Evolutionary conservation across 1,140 invertebrate species (phyloP).

Genomic region (Euglossa dilemma): DNA sequence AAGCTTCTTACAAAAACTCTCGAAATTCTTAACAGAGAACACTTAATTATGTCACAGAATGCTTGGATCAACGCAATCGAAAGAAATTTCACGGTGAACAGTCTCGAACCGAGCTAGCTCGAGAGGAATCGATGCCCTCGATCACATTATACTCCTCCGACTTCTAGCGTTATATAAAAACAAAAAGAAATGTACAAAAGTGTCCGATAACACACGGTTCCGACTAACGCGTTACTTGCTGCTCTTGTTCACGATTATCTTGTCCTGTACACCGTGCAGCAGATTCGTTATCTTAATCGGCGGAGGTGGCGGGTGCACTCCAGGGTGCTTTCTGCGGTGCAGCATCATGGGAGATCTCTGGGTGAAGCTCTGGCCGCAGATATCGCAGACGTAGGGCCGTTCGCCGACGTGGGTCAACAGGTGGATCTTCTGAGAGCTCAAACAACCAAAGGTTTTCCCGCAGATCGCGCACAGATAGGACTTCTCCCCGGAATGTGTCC

Average conservation of each 20-base stretch:
- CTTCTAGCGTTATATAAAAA: not conserved
- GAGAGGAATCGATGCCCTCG: not conserved
- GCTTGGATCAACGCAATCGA: not conserved
- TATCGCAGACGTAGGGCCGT: constrained; percentile 83
- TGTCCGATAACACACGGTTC: not conserved
- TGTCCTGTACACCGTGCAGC: constrained; percentile 75
- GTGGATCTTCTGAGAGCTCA: constrained; percentile 80
- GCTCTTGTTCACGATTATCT: constrained; percentile 73
- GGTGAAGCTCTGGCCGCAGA: constrained; percentile 81
- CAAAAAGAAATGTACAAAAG: constrained; percentile 1
- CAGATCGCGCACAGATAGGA: constrained; percentile 85
- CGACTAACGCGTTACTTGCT: constrained; percentile 43
- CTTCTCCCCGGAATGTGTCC: constrained; percentile 87
- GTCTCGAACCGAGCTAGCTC: not conserved
- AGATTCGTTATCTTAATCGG: constrained; percentile 78
- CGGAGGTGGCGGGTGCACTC: constrained; percentile 77
- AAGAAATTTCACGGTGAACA: not conserved
- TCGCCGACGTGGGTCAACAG: constrained; percentile 81
- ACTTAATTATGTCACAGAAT: constrained; percentile 5
- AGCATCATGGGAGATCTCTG: constrained; percentile 81
- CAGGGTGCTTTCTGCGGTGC: constrained; percentile 83
- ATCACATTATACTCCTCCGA: no score
- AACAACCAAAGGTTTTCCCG: constrained; percentile 84
- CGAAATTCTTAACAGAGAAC: not conserved
- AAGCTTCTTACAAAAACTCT: not conserved